Percentiles rank a stretch among this genome's conserved stretches.
Conservation (phyloP, 1,140 invertebrate species). For the Drosophila quadrilineata region DNA sequence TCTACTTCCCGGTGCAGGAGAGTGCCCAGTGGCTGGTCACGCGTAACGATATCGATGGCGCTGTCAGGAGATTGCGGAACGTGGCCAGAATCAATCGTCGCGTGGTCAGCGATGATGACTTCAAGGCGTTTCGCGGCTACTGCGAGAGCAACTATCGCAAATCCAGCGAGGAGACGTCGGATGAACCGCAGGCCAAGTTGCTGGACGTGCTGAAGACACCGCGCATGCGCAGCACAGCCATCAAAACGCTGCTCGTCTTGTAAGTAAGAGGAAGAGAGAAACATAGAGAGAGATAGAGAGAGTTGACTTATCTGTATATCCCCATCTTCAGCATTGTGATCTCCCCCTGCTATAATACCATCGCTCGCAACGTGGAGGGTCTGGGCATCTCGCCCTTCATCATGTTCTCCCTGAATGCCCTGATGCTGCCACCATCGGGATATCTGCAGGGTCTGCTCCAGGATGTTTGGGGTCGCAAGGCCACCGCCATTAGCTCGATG, state of each 20-base stretch:
- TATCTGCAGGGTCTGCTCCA: constrained; percentile 82
- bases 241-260: constrained; percentile 84
- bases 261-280: constrained; percentile 77
- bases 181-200: constrained; percentile 67
- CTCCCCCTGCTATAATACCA: constrained; percentile 84
- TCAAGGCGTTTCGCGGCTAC: constrained; percentile 81
- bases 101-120: constrained; percentile 76
- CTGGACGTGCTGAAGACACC: constrained; percentile 83
- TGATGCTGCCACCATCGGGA: constrained; percentile 83
- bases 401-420: constrained; percentile 83
- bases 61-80: constrained; percentile 82
- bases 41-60: constrained; percentile 82
- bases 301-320: background rate
- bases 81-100: constrained; percentile 84
- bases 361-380: constrained; percentile 84
- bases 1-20: constrained; percentile 83
- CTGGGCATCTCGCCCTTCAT: constrained; percentile 83
- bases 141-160: constrained; percentile 52
- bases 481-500: constrained; percentile 82
- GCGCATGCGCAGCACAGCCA: constrained; percentile 81
- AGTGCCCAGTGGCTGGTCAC: constrained; percentile 85
- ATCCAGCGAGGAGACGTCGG: constrained; percentile 55
- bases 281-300: background rate
- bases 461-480: constrained; percentile 83
- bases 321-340: constrained; percentile 82